Base-by-base conservation (phyloP, 2,797 vertebrate species). In the Caiman crocodilus region DNA sequence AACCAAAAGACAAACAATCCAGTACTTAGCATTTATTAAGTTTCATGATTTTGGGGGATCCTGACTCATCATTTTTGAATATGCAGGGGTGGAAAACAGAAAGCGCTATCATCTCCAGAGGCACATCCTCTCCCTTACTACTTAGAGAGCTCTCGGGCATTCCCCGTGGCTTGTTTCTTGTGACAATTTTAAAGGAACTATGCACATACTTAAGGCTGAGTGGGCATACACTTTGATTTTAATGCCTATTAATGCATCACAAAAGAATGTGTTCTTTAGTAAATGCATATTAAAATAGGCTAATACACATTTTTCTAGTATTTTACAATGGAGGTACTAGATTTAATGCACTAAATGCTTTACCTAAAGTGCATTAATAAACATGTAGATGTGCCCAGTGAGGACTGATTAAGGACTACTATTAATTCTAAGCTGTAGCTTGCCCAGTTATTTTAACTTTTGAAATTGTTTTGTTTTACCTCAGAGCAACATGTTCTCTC, bases 361-460 rank as follows among this genome's bases (percentile, higher is more conserved):
- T 50, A 50, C 42, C 42, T 50, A 50, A 50, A 50, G 42, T 50
- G 42, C 42, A 50, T 50, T 50, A 50, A 50, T 50, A 10, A 50
- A 50, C 42, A 50, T 50, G 42, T 50, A 50, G 42, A 50, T 10
- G 6, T 10, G 42, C 10, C 42, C 56, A 91, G 85, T 7, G 85
- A 55, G 93, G 94, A 82, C 23, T 5, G 23, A 82, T 6, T 21
- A 14, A 64, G 16, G 25, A 58, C 57, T 79, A 57, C 18, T n/a
- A 25, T 59, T 82, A 77, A 28, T 80, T 95, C 81, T 93, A 82
- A 84, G 60, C 76, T 84, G 32, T 87, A 81, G 65, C 86, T 95
- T 89, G 76, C 32, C 90, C 57, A 73, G 8, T 6, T 82, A 10
- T 32, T 76, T 83, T 82, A 93, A 78, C 60, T 64, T 94, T n/a